Evolutionary conservation across 2,113 vertebrate genomes (phyloP), one percentile per base, ranked within the genome.

Genomic region (Psilopsiagon aurifrons): DNA sequence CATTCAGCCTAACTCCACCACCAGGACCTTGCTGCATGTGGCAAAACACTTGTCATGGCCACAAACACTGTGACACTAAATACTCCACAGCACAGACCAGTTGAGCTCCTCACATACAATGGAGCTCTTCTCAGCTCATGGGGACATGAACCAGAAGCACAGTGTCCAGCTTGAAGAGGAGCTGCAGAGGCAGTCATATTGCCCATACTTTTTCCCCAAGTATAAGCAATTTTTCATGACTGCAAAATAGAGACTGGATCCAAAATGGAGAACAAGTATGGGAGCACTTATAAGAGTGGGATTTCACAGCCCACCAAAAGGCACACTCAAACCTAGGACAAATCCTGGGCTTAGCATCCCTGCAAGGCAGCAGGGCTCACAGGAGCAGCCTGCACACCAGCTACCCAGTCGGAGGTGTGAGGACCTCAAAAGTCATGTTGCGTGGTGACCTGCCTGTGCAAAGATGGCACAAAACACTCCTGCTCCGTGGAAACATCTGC

Each of bases 101-200:
- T 24, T 1, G 2, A 75, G 47, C 47, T 67, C 67, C 63, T 28
- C 28, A 31, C 35, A 13, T 10, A 3, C 16, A 20, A 5, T 55
- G 13, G 17, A 84, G 51, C n/a, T 81, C 74, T 67, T 35, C 79
- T 17, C 0, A 1, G 57, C 23, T 47, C 39, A 7, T 0, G 4
- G 39, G 57, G 35, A 66, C 63, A 35, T 0, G 3, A 41, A 35
- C 9, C 52, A 73, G n/a, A 13, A 69, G 54, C 1, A 2, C 25
- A 7, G 1, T 0, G 1, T 43, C 68, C 5, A 1, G 64, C 63
- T 52, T 0, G 1, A 28, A 54, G 64, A 74, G 49, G 6, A 49
- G n/a, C 68, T 77, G 80, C 44, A 18, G 37, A 43, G 28, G 71
- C 55, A 16, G 39, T 60, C 7, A 4, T 7, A 7, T 71, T 85